Evolutionary conservation across 2,113 vertebrate species (phyloP).

Genomic region (Pao palembangensis): DNA sequence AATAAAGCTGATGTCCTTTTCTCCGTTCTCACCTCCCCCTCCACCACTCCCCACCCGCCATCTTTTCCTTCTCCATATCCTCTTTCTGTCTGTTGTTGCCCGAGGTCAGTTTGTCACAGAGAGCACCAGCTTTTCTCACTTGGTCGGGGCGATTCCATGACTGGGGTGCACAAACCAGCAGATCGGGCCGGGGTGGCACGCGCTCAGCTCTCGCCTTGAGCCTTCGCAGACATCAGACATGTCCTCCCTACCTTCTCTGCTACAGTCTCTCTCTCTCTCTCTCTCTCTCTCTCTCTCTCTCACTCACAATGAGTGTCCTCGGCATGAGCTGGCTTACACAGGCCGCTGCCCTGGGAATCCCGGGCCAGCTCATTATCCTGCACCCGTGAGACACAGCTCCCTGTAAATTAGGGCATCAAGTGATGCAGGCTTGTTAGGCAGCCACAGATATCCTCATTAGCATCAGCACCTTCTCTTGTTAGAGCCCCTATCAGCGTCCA

Average conservation of each 20-base stretch:
- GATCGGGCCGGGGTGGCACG: constrained; percentile 63
- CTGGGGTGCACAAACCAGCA: constrained; percentile 70
- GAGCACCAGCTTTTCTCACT: constrained; percentile 73
- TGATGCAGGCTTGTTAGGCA: constrained; percentile 58
- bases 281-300: constrained; percentile 24
- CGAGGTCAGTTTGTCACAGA: constrained; percentile 69
- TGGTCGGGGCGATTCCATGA: constrained; percentile 63
- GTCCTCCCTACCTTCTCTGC: constrained; percentile 32
- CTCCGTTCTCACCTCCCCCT: not conserved
- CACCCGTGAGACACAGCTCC: constrained; percentile 61
- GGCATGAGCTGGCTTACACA: constrained; percentile 65
- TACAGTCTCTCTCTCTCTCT: not conserved
- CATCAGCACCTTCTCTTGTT: constrained; percentile 67
- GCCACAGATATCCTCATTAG: constrained; percentile 66
- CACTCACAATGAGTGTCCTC: constrained; percentile 37
- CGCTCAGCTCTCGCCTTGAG: constrained; percentile 19
- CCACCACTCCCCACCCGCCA: constrained; percentile 13
- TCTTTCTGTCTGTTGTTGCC: constrained; percentile 55
- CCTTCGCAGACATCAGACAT: constrained; percentile 37
- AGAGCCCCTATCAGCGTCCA: constrained; percentile 44
- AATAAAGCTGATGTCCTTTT: constrained; percentile 2
- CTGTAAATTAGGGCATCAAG: constrained; percentile 66
- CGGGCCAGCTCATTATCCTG: constrained; percentile 65
- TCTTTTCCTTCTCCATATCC: constrained; percentile 55
- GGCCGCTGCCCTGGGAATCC: constrained; percentile 67